Percentiles rank a stretch among this genome's conserved stretches.
phyloP scores from a whole-genome alignment of 1,140 invertebrate species.

The Philaenus spumarius region DNA sequence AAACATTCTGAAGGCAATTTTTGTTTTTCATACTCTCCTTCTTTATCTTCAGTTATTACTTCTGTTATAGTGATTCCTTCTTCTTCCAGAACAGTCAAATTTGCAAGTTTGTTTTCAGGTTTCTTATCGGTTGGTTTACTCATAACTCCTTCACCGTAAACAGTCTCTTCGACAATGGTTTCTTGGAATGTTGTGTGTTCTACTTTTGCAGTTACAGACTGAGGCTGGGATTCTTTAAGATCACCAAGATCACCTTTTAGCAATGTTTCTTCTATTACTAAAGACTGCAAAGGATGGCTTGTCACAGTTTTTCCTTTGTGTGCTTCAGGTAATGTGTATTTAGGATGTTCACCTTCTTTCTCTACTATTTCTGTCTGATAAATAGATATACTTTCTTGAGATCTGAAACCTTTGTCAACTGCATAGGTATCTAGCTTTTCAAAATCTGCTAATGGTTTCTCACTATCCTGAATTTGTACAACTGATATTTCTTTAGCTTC shows the following conservation, averaged over 20 bases:
- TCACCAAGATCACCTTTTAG: constrained; percentile 43
- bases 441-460: constrained; percentile 38
- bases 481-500: constrained; percentile 52
- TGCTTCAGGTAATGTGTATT: constrained; percentile 46
- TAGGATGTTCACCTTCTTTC: constrained; percentile 47
- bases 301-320: constrained; percentile 47
- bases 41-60: constrained; percentile 41
- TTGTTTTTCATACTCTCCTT: constrained; percentile 36
- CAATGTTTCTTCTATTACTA: constrained; percentile 51
- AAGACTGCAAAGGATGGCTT: constrained; percentile 46
- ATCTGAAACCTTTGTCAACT: constrained; percentile 39
- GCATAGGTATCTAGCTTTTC: constrained; percentile 36
- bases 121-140: constrained; percentile 33
- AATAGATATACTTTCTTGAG: constrained; percentile 44
- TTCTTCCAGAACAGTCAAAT: constrained; percentile 42
- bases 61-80: constrained; percentile 49
- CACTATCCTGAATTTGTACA: constrained; percentile 46
- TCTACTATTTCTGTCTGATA: constrained; percentile 47
- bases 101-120: constrained; percentile 42
- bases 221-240: constrained; percentile 38
- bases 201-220: constrained; percentile 41
- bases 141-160: constrained; percentile 42
- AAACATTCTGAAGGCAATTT: constrained; percentile 33
- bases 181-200: constrained; percentile 44
- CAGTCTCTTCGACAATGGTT: constrained; percentile 46